Percentiles rank a stretch among this genome's conserved stretches.
Conservation (phyloP, 2,113 vertebrate species). For the Cacatua alba region DNA sequence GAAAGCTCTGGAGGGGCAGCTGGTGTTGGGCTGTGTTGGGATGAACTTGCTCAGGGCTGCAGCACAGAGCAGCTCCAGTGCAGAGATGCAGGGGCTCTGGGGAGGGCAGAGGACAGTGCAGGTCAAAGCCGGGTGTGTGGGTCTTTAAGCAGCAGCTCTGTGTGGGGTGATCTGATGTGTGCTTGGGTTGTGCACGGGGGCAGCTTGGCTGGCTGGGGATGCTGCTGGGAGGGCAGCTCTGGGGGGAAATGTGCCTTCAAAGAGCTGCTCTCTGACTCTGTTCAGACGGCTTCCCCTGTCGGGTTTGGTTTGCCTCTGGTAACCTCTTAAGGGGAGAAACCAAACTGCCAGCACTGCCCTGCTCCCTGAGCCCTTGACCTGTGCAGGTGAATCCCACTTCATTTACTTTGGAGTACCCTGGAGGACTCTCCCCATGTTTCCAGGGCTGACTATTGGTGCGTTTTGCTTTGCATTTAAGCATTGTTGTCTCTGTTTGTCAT, state of each 20-base stretch:
- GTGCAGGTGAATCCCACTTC: background rate
- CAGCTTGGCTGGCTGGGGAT: background rate
- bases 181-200: accelerated
- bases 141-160: background rate
- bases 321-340: background rate
- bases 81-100: background rate
- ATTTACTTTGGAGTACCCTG: background rate
- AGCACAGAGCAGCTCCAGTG: background rate
- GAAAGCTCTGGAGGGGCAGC: background rate
- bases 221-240: background rate
- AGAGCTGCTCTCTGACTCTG: background rate
- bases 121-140: background rate
- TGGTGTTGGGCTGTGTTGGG: background rate
- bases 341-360: background rate
- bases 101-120: background rate
- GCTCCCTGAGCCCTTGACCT: background rate
- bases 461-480: background rate
- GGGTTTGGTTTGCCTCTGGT: background rate
- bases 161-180: background rate
- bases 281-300: background rate
- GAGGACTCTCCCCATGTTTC: background rate
- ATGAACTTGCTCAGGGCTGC: accelerated
- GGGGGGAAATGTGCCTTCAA: background rate
- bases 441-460: background rate
- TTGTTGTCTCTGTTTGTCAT: background rate